A percentile compares a stretch with the other conserved stretches of the same genome.
Evolutionary conservation across 2,113 vertebrate genomes (phyloP).

Genomic region (Proteles cristata): DNA sequence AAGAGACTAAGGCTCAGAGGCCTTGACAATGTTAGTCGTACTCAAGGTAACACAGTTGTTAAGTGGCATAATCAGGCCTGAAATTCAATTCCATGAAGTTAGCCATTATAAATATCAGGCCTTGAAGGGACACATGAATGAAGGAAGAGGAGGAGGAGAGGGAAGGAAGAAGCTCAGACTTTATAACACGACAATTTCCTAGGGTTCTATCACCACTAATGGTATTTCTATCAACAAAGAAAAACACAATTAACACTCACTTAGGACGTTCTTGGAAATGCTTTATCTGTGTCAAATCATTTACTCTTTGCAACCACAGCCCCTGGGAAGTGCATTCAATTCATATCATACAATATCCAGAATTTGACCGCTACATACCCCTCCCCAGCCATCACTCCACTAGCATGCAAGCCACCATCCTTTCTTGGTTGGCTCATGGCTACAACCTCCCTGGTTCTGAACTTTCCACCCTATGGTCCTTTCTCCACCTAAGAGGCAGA

Average conservation of each 20-base stretch:
- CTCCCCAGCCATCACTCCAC: background rate
- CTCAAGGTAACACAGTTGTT: background rate
- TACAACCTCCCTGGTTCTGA: background rate
- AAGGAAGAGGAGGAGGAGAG: background rate
- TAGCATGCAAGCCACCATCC: background rate
- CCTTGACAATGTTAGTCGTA: background rate
- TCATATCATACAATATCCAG: background rate
- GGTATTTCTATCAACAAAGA: background rate
- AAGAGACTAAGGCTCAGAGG: background rate
- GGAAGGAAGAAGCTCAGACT: background rate
- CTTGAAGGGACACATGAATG: background rate
- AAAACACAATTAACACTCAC: background rate
- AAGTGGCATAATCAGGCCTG: background rate
- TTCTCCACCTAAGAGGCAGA: no score
- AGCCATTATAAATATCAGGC: no score
- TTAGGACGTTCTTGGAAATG: background rate
- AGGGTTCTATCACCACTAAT: rapidly evolving
- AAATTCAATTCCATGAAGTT: background rate
- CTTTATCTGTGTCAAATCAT: background rate
- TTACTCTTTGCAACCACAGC: background rate
- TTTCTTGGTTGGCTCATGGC: background rate
- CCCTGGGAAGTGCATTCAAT: rapidly evolving
- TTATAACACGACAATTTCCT: background rate
- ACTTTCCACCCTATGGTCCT: rapidly evolving
- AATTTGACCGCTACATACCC: background rate